Conservation (phyloP, 2,113 vertebrate genomes). For the Chauna torquata region DNA sequence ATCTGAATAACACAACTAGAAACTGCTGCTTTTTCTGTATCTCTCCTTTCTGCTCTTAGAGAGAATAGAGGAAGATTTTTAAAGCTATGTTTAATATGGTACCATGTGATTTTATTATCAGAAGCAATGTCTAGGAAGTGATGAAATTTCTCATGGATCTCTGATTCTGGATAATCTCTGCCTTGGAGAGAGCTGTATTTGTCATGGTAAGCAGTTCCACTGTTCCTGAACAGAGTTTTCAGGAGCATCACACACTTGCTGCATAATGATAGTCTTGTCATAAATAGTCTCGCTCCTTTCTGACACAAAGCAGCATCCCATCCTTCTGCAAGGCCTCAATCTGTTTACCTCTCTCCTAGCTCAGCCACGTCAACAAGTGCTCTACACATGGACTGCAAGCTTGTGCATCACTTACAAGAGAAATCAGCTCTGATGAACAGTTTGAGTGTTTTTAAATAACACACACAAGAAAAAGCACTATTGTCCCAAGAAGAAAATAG, state of each 20-base stretch:
- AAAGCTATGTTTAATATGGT: neutral
- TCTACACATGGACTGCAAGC: neutral
- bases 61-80: neutral
- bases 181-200: neutral
- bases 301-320: neutral
- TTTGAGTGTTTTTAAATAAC: neutral
- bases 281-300: neutral
- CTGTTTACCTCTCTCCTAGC: neutral
- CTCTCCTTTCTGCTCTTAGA: neutral
- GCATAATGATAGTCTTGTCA: neutral
- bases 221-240: neutral
- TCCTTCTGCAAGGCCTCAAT: neutral
- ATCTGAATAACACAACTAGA: neutral
- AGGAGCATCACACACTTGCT: neutral
- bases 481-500: neutral
- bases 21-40: neutral
- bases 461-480: neutral
- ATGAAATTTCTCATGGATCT: neutral
- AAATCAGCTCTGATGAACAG: neutral
- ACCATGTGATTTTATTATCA: neutral
- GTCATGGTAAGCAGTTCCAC: neutral
- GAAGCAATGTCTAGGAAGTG: neutral
- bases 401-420: accelerated
- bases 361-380: neutral
- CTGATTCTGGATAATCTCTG: neutral